Evolutionary conservation across 2,113 vertebrate species (phyloP).

Genomic region (Suricata suricatta): DNA sequence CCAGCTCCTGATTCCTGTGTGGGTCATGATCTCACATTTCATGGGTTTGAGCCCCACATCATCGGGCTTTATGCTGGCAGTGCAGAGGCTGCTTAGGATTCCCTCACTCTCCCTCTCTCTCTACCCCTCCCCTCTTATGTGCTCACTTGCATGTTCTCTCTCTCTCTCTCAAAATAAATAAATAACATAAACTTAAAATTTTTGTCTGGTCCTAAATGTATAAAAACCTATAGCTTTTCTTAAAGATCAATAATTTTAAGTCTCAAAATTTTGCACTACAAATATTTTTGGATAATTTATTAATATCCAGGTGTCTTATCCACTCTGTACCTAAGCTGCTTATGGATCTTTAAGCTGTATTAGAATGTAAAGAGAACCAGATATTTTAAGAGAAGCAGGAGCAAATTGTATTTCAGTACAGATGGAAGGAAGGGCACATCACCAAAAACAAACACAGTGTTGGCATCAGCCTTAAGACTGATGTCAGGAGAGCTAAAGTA

Average conservation of each 20-base stretch:
- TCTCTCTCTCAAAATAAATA: too few relatives aligned
- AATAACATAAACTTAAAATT: not conserved
- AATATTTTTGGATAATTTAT: constrained; percentile 35
- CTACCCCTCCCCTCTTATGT: too few relatives aligned
- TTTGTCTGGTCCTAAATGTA: not conserved
- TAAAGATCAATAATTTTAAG: not conserved
- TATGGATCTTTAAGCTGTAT: not conserved
- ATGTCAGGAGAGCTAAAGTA: not conserved
- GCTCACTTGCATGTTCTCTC: too few relatives aligned
- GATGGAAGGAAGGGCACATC: constrained; percentile 29
- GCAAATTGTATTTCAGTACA: constrained; percentile 14
- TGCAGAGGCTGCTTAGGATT: too few relatives aligned
- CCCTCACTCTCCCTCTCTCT: too few relatives aligned
- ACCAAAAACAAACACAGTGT: constrained; percentile 21
- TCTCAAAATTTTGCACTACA: not conserved
- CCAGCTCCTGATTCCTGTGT: too few relatives aligned
- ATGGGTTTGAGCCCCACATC: too few relatives aligned
- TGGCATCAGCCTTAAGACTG: not conserved
- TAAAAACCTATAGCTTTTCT: constrained; percentile 4
- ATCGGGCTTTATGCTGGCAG: too few relatives aligned
- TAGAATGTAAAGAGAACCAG: not conserved
- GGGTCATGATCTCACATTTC: too few relatives aligned
- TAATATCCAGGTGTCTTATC: not conserved
- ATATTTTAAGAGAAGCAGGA: constrained; percentile 37
- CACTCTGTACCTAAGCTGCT: not conserved